Base-by-base conservation (phyloP, 2,113 vertebrate genomes). In the Petrocephalus zakoni region DNA sequence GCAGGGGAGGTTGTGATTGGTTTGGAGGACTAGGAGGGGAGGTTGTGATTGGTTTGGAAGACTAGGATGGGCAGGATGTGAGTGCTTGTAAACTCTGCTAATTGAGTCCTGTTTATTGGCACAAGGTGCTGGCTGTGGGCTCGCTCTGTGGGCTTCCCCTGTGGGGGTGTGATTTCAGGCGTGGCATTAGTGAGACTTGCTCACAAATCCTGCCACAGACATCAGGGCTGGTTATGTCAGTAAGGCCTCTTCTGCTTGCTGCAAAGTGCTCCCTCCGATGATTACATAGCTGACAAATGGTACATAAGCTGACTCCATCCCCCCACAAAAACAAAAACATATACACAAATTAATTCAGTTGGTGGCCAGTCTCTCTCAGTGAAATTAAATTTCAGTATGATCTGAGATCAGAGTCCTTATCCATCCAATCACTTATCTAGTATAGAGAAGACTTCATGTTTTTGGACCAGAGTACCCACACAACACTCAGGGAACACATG, bases 161-260 rank as follows among this genome's bases (percentile, higher is more conserved):
- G 11, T 83, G 53, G 46, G 46, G n/a, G 10, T 46, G 55, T n/a
- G 64, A 22, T 51, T 78, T 34, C 46, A 78, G 49, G 0, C 4
- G 68, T 25, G 87, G 56, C 34, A 8, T 56, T 85, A 55, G 47
- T 49, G 47, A 8, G 47, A 49, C 85, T 90, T 58, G 0, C 51
- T 90, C 87, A 49, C 64, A 84, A 87, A 61, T 75, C n/a, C 42
- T 91, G 7, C 34, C 19, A 34, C 2, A 47, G 64, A 85, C 1
- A 22, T 10, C 9, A 58, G 34, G 87, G 29, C 58, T 17, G 56
- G 68, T 82, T 42, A 34, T 34, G 15, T 47, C 19, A 47, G 37
- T 19, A 46, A 9, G 11, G 37, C 34, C 22, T 34, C 29, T 29
- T 52, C 49, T 53, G 25, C 84, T 22, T 46, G 1, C 55, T n/a